Percentiles rank a stretch among this genome's conserved stretches.
phyloP scores from a whole-genome alignment of 2,888 invertebrate genomes.

The Drosophila incognita region DNA sequence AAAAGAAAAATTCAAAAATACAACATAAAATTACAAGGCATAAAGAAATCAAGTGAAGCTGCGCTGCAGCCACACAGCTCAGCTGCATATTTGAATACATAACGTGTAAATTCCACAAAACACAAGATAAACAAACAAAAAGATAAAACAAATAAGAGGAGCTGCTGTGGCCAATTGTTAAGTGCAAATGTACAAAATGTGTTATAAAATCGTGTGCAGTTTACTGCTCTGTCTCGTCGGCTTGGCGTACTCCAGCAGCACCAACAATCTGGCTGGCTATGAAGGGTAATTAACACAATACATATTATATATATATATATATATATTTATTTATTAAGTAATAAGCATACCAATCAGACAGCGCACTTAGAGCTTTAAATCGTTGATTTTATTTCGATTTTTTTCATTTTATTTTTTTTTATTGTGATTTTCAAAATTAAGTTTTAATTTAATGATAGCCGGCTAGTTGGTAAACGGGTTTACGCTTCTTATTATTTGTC shows the following conservation, averaged over 20 bases:
- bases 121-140: conserved; percentile 10
- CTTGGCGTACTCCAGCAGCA: conserved; percentile 49
- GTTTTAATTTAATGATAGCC: conserved; percentile 25
- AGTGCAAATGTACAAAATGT: conserved; percentile 48
- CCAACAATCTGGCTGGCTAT: conserved; percentile 78
- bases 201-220: conserved; percentile 68
- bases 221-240: conserved; percentile 56
- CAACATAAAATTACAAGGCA: conserved; percentile 16
- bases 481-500: conserved; percentile 16
- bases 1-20: conserved; percentile 17
- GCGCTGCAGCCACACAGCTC: conserved; percentile 33
- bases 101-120: conserved; percentile 39
- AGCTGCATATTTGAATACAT: conserved; percentile 73
- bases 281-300: conserved; percentile 76
- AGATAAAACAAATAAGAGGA: conserved; percentile 28
- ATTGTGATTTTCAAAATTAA: background rate
- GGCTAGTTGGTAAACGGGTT: conserved; percentile 53
- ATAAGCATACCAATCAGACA: conserved; percentile 53
- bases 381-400: conserved; percentile 30
- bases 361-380: conserved; percentile 15
- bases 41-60: conserved; percentile 46
- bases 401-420: background rate
- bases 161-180: conserved; percentile 34
- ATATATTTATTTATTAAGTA: background rate
- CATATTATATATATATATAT: conserved; percentile 24